A percentile compares a stretch with the other conserved stretches of the same genome.
Conservation (phyloP, 2,888 invertebrate species). For the Calephelis perditalis region DNA sequence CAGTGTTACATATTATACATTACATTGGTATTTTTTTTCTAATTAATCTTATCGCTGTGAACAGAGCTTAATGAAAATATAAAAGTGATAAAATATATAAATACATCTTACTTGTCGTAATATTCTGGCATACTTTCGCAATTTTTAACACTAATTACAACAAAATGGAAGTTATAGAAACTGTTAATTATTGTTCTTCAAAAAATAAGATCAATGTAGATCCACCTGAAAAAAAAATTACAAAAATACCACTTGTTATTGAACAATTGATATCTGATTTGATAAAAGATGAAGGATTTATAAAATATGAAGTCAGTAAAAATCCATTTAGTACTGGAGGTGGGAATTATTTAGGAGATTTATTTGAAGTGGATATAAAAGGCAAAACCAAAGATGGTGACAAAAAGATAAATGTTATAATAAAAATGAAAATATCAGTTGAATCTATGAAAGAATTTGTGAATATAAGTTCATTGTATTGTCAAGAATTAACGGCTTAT, state of each 20-base stretch:
- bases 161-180: neutral
- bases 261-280: no score
- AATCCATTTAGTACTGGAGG: slow-evolving; percentile 6
- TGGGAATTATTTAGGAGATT: slow-evolving; percentile 15
- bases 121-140: no score
- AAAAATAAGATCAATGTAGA: neutral
- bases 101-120: no score
- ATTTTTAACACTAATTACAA: no score
- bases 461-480: slow-evolving; percentile 33
- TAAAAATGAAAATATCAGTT: slow-evolving; percentile 36
- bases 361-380: slow-evolving; percentile 41
- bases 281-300: no score
- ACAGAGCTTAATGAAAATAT: no score
- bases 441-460: slow-evolving; percentile 28
- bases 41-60: no score
- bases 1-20: no score
- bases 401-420: slow-evolving; percentile 41
- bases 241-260: no score
- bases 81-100: no score
- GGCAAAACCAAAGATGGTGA: slow-evolving; percentile 36
- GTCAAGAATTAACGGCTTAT: slow-evolving; percentile 38
- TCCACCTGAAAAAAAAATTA: neutral
- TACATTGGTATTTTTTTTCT: no score
- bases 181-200: neutral
- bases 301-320: slow-evolving; percentile 9